Conservation (phyloP, 2,113 vertebrate species). For the Protobothrops flavoviridis region DNA sequence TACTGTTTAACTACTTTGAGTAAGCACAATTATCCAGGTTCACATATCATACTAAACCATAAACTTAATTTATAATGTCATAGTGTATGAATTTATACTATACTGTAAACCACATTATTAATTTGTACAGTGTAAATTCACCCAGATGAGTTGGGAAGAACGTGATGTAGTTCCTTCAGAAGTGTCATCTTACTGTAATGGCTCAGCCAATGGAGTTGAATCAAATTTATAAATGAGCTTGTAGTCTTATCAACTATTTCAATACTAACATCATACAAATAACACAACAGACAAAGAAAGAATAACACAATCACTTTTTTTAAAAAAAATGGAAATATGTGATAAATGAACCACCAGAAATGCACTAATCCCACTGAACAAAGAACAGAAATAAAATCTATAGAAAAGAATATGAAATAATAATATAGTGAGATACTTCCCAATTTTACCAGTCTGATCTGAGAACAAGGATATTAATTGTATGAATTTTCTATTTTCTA, state of each 20-base stretch:
- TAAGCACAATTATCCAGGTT: not conserved
- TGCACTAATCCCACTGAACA: not conserved
- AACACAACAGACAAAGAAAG: not conserved
- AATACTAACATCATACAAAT: not conserved
- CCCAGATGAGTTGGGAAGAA: not conserved
- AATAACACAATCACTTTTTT: not conserved
- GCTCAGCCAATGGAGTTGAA: not conserved
- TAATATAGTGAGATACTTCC: not conserved
- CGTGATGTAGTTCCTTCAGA: not conserved
- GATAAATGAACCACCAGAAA: not conserved
- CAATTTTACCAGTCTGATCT: not conserved
- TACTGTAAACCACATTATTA: not conserved
- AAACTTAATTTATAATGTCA: not conserved
- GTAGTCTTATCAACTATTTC: not conserved
- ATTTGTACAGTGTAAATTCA: not conserved
- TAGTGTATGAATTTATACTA: not conserved
- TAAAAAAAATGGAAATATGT: not conserved
- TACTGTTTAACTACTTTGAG: not conserved
- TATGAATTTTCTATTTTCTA: not conserved
- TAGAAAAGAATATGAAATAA: not conserved
- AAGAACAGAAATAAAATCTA: not conserved
- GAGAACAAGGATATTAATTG: not conserved
- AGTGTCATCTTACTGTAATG: not conserved
- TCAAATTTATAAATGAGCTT: not conserved
- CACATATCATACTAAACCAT: not conserved